phyloP scores from a whole-genome alignment of 2,113 vertebrate species.

The Sylvicapra grimmia region DNA sequence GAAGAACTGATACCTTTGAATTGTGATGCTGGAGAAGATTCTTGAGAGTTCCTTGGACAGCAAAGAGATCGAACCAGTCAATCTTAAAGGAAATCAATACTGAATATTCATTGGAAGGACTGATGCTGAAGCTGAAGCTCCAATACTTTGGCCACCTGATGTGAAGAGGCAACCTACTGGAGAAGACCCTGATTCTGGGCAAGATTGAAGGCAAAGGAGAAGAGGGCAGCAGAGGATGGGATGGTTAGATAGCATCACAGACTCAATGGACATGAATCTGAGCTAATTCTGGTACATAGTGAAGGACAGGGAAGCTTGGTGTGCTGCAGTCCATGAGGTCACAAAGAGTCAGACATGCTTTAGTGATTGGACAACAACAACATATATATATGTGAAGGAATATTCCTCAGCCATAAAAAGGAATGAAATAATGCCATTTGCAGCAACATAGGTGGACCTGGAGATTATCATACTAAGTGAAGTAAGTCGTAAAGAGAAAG shows the following conservation, averaged over 20 bases:
- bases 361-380: neutral
- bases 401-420: neutral
- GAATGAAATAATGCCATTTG: neutral
- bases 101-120: neutral
- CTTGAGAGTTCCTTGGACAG: neutral
- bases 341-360: neutral
- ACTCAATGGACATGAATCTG: neutral
- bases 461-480: neutral
- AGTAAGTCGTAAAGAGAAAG: neutral
- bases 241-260: neutral
- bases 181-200: neutral
- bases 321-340: neutral
- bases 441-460: neutral
- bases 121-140: neutral
- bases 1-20: neutral
- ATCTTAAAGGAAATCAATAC: neutral
- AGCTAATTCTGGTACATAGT: neutral
- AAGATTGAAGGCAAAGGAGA: neutral
- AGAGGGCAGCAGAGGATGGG: neutral
- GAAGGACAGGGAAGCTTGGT: neutral
- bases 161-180: neutral
- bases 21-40: neutral
- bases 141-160: neutral
- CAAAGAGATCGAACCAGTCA: neutral
- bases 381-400: neutral